Base-by-base conservation (phyloP, 37 sponge, comb jelly and placozoan genomes). In the Hexactinellida sp. region DNA sequence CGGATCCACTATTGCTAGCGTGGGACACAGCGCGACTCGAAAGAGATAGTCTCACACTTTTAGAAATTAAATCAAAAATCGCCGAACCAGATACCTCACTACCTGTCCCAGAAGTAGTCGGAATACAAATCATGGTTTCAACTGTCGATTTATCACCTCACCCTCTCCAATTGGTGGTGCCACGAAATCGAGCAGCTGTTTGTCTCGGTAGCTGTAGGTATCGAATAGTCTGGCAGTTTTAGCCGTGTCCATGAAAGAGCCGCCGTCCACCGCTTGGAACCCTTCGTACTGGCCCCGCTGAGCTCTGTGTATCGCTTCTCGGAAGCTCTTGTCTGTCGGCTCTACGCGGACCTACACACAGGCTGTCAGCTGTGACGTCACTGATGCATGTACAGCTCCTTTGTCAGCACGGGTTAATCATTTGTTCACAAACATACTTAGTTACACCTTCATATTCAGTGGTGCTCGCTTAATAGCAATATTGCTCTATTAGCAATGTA, bases 231-330 rank as follows among this genome's bases (percentile, higher is more conserved):
- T 94, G 36, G 95, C 95, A 1, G 85, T 91, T 55, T 94, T 94
- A 24, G 92, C 92, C 9, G 95, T 92, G 90, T 94, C 95, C 87
- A 94, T 94, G 54, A 94, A 92, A 54, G 92, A 92, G 0, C 95
- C 95, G 23, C 95, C 95, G 24, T 92, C 95, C 36, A 94, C 91
- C 24, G 95, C 95, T 28, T 92, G 30, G 37, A 92, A 90, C 3
- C 91, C 95, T 87, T 94, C 92, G 88, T 91, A 90, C 1, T 51
- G 21, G 0, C 55, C 38, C 35, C 39, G 16, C 16, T 86, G 84
- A 37, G 85, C 90, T 85, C 89, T 92, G 10, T 87, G 38, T 21
- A 94, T 91, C n/a, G 91, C 91, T 10, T 90, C 90, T 37, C 89
- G 82, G 36, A 94, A 88, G 37, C 93, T 92, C 47, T 41, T 41